Evolutionary conservation across 2,888 invertebrate genomes (phyloP).

Genomic region (Platycheirus rosarum): DNA sequence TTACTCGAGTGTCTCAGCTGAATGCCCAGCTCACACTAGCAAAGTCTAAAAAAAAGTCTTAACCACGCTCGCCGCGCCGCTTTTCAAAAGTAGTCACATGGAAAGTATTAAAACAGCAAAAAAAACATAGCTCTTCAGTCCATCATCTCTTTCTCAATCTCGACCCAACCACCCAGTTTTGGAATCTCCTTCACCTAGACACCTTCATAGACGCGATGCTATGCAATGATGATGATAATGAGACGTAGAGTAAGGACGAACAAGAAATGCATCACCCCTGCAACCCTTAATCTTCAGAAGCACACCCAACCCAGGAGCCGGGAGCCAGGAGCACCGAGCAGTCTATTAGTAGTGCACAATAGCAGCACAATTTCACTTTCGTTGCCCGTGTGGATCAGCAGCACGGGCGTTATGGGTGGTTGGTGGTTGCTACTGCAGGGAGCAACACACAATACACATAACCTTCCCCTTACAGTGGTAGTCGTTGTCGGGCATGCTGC

Average conservation of each 20-base stretch:
- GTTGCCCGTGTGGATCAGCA: slow-evolving; percentile 51
- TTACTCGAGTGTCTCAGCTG: slow-evolving; percentile 65
- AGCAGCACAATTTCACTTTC: slow-evolving; percentile 72
- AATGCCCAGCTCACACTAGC: slow-evolving; percentile 71
- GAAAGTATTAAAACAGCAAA: slow-evolving; percentile 56
- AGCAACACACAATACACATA: slow-evolving; percentile 16
- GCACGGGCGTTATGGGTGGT: slow-evolving; percentile 57
- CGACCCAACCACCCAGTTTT: slow-evolving; percentile 28
- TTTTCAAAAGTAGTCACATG: slow-evolving; percentile 63
- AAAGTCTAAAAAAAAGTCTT: slow-evolving; percentile 54
- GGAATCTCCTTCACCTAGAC: slow-evolving; percentile 64
- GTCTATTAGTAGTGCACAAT: slow-evolving; percentile 73
- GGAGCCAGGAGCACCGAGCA: slow-evolving; percentile 23
- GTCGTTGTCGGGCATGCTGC: slow-evolving; percentile 51
- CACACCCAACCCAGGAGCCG: neutral
- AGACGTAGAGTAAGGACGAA: slow-evolving; percentile 30
- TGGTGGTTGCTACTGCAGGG: slow-evolving; percentile 13
- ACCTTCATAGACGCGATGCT: slow-evolving; percentile 51
- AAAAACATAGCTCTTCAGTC: slow-evolving; percentile 42
- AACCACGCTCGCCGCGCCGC: slow-evolving; percentile 63
- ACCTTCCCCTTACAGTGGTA: neutral
- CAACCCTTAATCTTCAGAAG: neutral
- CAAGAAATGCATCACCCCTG: slow-evolving; percentile 39
- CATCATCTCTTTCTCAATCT: slow-evolving; percentile 33
- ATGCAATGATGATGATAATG: slow-evolving; percentile 45